These are phyloP conservation scores for Apocrypta bakeri DNA, from an alignment of 1,140 invertebrate species.

Conservation along the genomic window DNA sequence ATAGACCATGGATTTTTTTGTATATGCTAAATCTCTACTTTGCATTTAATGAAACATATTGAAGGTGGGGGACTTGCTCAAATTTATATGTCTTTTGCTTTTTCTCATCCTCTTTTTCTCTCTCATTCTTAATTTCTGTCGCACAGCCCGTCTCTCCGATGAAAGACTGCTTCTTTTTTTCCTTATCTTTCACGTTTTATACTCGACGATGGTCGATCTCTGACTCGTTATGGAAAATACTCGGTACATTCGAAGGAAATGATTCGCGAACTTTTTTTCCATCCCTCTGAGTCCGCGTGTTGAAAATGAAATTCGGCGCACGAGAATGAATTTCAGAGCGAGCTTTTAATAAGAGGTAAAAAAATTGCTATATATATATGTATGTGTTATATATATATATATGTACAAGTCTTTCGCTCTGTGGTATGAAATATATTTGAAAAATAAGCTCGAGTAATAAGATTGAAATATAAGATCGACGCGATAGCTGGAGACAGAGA, in stretches of 20 bases:
- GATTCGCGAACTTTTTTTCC: neutral
- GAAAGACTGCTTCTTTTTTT: slow-evolving; percentile 33
- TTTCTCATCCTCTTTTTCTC: slow-evolving; percentile 25
- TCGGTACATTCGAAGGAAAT: neutral
- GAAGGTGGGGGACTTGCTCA: slow-evolving; percentile 33
- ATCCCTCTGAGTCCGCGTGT: neutral
- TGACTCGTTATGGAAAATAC: slow-evolving; percentile 35
- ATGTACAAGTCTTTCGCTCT: no score
- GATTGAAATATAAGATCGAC: neutral
- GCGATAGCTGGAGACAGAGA: no score
- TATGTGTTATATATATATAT: no score
- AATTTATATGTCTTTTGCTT: slow-evolving; percentile 21
- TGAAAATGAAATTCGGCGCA: no score
- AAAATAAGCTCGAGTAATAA: neutral
- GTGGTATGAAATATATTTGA: neutral
- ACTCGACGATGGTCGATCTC: slow-evolving; percentile 44
- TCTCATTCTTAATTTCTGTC: slow-evolving; percentile 44
- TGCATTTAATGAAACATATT: slow-evolving; percentile 52
- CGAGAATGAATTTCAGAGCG: neutral
- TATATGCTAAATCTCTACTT: slow-evolving; percentile 46
- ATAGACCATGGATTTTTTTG: slow-evolving; percentile 18
- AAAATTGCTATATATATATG: no score
- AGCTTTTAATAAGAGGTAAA: neutral
- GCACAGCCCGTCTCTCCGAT: slow-evolving; percentile 26
- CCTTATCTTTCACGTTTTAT: slow-evolving; percentile 44